A percentile compares a stretch with the other conserved stretches of the same genome.
Conservation (phyloP, 2,797 vertebrate species). For the Steatocranus sp. region DNA sequence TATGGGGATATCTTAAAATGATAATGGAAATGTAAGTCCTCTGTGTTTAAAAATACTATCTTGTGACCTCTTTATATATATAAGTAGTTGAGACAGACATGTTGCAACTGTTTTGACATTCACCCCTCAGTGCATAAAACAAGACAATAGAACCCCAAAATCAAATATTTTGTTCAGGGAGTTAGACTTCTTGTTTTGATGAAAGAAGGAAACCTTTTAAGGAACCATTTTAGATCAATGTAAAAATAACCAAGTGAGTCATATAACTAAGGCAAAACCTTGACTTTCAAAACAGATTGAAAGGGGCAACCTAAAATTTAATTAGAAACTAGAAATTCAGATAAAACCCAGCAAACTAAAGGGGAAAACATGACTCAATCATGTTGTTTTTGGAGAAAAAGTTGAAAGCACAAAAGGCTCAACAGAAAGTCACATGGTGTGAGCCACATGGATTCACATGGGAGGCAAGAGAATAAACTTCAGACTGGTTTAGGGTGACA, state of each 20-base stretch:
- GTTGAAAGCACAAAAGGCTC: neutral
- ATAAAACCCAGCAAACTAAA: neutral
- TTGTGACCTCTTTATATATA: neutral
- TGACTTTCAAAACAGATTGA: neutral
- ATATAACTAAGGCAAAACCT: neutral
- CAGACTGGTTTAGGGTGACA: neutral
- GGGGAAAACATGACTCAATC: neutral
- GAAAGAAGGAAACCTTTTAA: neutral
- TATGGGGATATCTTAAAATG: slow-evolving; percentile 23
- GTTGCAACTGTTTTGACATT: slow-evolving; percentile 12
- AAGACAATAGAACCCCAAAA: neutral
- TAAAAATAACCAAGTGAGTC: neutral
- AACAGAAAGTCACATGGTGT: slow-evolving; percentile 8
- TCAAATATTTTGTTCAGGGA: neutral
- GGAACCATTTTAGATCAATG: neutral
- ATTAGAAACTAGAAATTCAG: neutral
- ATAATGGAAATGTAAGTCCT: slow-evolving; percentile 11
- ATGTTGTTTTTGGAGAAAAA: neutral
- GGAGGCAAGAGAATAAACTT: slow-evolving; percentile 15
- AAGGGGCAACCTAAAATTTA: neutral
- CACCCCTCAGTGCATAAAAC: too few relatives aligned
- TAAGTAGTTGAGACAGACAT: neutral
- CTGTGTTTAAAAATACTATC: neutral
- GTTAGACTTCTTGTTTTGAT: neutral
- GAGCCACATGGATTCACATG: neutral